These are phyloP conservation scores for Prunella strophiata DNA, from an alignment of 2,797 vertebrate species.

Conservation along the genomic window DNA sequence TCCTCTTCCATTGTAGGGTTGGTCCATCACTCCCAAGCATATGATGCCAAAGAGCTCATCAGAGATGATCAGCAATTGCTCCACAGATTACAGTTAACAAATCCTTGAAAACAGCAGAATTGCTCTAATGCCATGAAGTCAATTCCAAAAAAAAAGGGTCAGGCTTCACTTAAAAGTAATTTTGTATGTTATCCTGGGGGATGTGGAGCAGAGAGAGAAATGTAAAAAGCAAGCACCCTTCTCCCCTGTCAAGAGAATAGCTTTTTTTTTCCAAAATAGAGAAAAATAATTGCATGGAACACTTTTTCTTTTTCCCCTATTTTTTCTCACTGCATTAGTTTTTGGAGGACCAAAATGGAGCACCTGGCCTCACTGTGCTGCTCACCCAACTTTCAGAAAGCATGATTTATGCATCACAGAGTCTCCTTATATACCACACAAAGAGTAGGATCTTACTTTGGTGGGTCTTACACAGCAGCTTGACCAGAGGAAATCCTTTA, in stretches of 20 bases:
- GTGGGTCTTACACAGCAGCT: background rate
- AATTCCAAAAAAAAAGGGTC: background rate
- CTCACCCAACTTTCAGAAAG: background rate
- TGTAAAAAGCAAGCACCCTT: background rate
- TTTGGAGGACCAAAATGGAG: background rate
- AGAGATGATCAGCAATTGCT: background rate
- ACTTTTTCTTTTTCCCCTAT: fast-evolving
- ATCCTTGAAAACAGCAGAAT: background rate
- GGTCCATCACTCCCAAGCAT: background rate
- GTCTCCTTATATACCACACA: background rate
- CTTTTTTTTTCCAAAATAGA: background rate
- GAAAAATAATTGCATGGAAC: background rate
- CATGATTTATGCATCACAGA: background rate
- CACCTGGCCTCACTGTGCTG: background rate
- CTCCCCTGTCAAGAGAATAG: background rate
- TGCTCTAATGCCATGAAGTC: background rate
- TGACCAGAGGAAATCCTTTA: background rate
- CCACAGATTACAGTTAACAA: background rate
- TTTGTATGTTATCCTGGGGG: background rate
- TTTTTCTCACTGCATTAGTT: background rate
- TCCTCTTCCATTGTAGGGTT: background rate
- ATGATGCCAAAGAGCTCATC: background rate
- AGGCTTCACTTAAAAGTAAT: background rate
- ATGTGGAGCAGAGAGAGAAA: background rate
- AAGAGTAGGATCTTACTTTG: background rate